Evolutionary conservation across 2,888 invertebrate species (phyloP), one percentile per base, ranked within the genome.

Genomic region (Dorcus parallelipipedus): DNA sequence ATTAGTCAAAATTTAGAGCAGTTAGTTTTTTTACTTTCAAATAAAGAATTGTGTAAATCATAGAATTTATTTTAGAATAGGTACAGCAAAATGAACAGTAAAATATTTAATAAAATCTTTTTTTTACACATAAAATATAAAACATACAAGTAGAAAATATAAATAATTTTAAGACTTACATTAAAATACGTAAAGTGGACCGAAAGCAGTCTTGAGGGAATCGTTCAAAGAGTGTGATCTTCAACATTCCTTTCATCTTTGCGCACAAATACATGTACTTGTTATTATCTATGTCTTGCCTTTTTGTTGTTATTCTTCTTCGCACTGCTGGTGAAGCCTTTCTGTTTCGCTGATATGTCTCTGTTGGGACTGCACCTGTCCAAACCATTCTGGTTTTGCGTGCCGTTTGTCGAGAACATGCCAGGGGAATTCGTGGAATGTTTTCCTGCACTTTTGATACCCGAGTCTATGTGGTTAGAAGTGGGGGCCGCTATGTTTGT

Each of bases 251-350:
- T 17, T 45, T 45, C 9, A 45, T 42, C 3, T 33, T 33, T 4
- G 26, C 26, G 26, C 6, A 7, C 26, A 45, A 17, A 45, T 20
- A 14, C 17, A 10, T 5, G 9, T 40, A 40, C 10, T 50, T 50
- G 39, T 53, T 56, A 52, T 60, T 86, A 93, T 81, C 92, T 86
- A 79, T 92, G 91, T 70, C 91, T 84, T 17, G 91, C 87, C 78
- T 93, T 91, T 75, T 93, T 93, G 42, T 65, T 67, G 67, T 85
- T 86, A 73, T 83, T 89, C 71, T 91, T 92, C 76, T 91, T 92
- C 61, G 85, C 86, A 73, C 81, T 81, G 63, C 76, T 78, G 39
- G 76, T 75, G 56, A 78, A 77, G 50, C 78, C 80, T 81, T 81
- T 88, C 84, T 75, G 88, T 82, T 78, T 89, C 79, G 74, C 86